Conservation (phyloP, 1,140 invertebrate genomes). For the Bombus turneri region DNA sequence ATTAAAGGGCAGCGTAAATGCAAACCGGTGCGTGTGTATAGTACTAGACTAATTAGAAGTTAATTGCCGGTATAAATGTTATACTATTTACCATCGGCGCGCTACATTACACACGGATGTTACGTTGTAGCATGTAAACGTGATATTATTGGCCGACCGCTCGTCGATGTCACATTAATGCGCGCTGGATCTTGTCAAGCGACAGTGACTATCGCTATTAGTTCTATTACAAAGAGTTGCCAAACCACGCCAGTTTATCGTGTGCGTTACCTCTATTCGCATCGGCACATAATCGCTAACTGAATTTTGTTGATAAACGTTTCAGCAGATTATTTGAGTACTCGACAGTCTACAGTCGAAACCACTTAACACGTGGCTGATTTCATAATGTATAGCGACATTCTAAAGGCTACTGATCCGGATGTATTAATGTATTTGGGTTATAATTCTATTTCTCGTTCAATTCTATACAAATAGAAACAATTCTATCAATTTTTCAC, state of each 20-base stretch:
- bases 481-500: too few species aligned
- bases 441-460: too few species aligned
- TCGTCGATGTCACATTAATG: slow-evolving; percentile 42
- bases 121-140: slow-evolving; percentile 22
- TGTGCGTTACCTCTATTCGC: slow-evolving; percentile 7
- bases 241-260: slow-evolving; percentile 38
- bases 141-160: slow-evolving; percentile 39
- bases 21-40: not conserved
- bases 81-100: slow-evolving; percentile 39
- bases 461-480: too few species aligned
- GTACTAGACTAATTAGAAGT: slow-evolving; percentile 42
- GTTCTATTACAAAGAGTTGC: slow-evolving; percentile 50
- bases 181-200: slow-evolving; percentile 34
- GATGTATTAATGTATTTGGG: too few species aligned
- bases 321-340: slow-evolving; percentile 25
- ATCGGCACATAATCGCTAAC: slow-evolving; percentile 6
- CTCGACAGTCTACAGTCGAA: slow-evolving; percentile 3
- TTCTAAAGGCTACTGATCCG: too few species aligned
- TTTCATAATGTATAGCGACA: not conserved
- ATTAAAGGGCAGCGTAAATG: too few species aligned
- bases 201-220: slow-evolving; percentile 11
- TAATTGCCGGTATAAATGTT: slow-evolving; percentile 64
- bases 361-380: slow-evolving; percentile 11
- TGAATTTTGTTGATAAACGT: slow-evolving; percentile 50
- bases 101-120: slow-evolving; percentile 32